Evolutionary conservation across 2,113 vertebrate species (phyloP).

Genomic region (Nycticorax nycticorax): DNA sequence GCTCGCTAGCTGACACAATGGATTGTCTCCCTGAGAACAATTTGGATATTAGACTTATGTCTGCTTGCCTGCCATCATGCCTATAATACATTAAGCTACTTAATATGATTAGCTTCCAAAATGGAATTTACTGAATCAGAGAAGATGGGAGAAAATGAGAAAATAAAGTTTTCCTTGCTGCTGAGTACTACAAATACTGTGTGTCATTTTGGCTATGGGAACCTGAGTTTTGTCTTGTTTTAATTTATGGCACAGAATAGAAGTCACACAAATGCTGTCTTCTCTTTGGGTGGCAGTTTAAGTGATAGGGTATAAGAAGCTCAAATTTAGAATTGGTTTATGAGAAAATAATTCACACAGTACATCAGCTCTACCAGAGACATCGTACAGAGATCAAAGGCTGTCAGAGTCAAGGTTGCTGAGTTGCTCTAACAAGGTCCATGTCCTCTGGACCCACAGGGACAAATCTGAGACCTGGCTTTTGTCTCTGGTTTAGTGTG

Average conservation of each 20-base stretch:
- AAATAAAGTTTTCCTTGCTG: background rate
- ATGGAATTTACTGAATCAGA: slow-evolving; percentile 1
- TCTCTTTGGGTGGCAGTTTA: background rate
- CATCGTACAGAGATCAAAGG: background rate
- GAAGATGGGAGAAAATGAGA: background rate
- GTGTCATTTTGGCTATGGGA: background rate
- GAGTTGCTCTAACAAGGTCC: background rate
- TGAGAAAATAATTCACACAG: background rate
- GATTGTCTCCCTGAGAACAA: slow-evolving; percentile 9
- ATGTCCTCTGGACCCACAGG: background rate
- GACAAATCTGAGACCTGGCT: background rate
- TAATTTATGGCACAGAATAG: background rate
- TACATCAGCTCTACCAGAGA: background rate
- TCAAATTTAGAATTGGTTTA: background rate
- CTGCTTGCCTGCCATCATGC: background rate
- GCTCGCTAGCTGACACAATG: background rate
- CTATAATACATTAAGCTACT: background rate
- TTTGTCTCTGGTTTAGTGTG: background rate
- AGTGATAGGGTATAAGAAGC: background rate
- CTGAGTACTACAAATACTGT: background rate
- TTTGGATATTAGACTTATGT: background rate
- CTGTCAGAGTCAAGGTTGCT: background rate
- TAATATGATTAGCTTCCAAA: slow-evolving; percentile 25
- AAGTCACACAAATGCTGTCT: background rate
- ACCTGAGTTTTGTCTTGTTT: background rate